Conservation (phyloP, 2,888 invertebrate genomes). For the Hyalella azteca region DNA sequence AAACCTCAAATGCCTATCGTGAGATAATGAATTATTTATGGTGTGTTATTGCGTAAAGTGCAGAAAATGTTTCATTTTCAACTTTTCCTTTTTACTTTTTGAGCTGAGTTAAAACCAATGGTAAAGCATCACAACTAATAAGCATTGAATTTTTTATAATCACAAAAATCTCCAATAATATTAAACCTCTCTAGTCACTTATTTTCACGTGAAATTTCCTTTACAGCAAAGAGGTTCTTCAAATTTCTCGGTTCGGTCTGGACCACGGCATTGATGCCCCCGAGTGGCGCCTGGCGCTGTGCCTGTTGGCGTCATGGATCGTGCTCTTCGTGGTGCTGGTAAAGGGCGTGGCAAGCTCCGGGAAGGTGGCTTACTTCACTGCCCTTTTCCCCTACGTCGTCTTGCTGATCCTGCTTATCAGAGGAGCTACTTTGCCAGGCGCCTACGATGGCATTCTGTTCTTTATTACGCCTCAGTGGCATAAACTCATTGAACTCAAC, state of each 20-base stretch:
- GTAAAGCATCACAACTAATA: no score
- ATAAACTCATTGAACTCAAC: conserved; percentile 72
- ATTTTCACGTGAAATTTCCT: no score
- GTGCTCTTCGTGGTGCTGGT: conserved; percentile 69
- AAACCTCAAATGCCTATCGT: no score
- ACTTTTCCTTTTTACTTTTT: no score
- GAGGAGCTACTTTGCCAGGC: conserved; percentile 72
- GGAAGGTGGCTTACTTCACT: conserved; percentile 84
- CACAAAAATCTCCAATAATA: no score
- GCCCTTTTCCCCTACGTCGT: conserved; percentile 64
- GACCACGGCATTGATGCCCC: conserved; percentile 58
- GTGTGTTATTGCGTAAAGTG: no score
- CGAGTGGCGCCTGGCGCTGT: conserved; percentile 63
- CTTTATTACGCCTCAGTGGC: conserved; percentile 81
- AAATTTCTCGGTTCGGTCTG: conserved; percentile 49
- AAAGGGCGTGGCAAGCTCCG: conserved; percentile 79
- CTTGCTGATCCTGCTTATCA: conserved; percentile 74
- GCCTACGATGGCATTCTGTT: conserved; percentile 77
- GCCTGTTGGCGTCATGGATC: conserved; percentile 68
- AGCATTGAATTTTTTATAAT: no score
- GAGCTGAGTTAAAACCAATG: no score
- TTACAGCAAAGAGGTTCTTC: conserved; percentile 47
- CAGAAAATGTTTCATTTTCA: no score
- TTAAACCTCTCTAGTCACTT: no score
- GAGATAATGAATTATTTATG: no score